Percentiles rank a stretch among this genome's conserved stretches.
These are phyloP conservation scores for Nixonia krombeini DNA, from an alignment of 1,140 invertebrate genomes.

Conservation along the genomic window DNA sequence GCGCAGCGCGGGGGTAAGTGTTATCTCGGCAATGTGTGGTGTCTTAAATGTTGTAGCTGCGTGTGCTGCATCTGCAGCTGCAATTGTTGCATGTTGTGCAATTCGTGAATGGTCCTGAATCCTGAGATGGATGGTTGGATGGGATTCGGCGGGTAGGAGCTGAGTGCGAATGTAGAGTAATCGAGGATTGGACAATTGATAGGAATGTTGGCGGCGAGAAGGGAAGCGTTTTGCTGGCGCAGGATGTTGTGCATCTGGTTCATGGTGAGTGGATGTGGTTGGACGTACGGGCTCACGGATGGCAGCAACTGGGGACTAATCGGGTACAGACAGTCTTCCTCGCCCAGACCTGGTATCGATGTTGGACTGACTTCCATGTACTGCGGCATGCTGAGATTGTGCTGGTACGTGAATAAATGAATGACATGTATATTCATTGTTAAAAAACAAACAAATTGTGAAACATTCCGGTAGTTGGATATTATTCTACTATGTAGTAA, in stretches of 20 bases:
- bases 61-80: slow-evolving; percentile 52
- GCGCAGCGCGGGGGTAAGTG: slow-evolving; percentile 32
- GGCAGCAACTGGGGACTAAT: slow-evolving; percentile 65
- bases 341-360: slow-evolving; percentile 55
- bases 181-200: slow-evolving; percentile 31
- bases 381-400: slow-evolving; percentile 66
- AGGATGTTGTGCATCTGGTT: slow-evolving; percentile 59
- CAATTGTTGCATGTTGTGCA: slow-evolving; percentile 56
- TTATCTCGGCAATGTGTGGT: slow-evolving; percentile 63
- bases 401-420: slow-evolving; percentile 58
- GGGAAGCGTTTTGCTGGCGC: slow-evolving; percentile 27
- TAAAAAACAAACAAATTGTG: too few relatives aligned
- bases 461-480: too few relatives aligned
- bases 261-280: slow-evolving; percentile 61
- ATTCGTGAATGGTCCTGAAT: slow-evolving; percentile 33
- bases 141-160: slow-evolving; percentile 6
- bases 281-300: slow-evolving; percentile 61
- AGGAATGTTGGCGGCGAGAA: slow-evolving; percentile 17
- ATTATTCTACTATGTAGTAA: too few relatives aligned
- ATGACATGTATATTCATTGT: slow-evolving; percentile 35
- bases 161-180: slow-evolving; percentile 16
- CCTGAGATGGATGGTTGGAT: slow-evolving; percentile 33
- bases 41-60: slow-evolving; percentile 59
- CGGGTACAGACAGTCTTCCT: slow-evolving; percentile 67
- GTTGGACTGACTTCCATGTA: slow-evolving; percentile 59